Evolutionary conservation across 2,888 invertebrate genomes (phyloP).

Genomic region (Tromatobia lineatoria): DNA sequence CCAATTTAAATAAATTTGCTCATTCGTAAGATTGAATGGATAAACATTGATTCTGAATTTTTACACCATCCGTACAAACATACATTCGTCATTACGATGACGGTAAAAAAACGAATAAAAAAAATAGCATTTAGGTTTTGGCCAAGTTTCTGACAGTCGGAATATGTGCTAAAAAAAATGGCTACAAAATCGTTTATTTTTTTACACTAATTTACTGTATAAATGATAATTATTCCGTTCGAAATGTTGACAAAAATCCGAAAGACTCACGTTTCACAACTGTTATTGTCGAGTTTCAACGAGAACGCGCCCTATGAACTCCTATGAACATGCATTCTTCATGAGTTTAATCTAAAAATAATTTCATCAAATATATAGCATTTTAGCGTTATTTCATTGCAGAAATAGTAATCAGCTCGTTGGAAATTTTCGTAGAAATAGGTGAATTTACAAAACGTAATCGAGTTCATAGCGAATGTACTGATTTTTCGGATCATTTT

Average conservation of each 20-base stretch:
- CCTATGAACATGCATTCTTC: no score
- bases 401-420: no score
- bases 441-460: constrained; percentile 89
- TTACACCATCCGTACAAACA: background rate
- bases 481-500: constrained; percentile 97
- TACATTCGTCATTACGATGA: background rate
- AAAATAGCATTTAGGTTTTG: background rate
- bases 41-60: background rate
- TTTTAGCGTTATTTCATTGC: no score
- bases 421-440: background rate
- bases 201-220: background rate
- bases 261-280: no score
- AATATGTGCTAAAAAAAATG: background rate
- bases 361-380: no score
- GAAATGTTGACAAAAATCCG: background rate
- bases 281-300: no score
- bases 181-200: background rate
- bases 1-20: no score
- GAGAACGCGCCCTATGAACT: no score
- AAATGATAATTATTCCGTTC: background rate
- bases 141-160: background rate
- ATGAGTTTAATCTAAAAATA: no score
- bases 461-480: constrained; percentile 97
- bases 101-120: background rate
- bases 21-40: background rate